phyloP scores from a whole-genome alignment of 2,888 invertebrate genomes.

The Epinotia brunnichana region DNA sequence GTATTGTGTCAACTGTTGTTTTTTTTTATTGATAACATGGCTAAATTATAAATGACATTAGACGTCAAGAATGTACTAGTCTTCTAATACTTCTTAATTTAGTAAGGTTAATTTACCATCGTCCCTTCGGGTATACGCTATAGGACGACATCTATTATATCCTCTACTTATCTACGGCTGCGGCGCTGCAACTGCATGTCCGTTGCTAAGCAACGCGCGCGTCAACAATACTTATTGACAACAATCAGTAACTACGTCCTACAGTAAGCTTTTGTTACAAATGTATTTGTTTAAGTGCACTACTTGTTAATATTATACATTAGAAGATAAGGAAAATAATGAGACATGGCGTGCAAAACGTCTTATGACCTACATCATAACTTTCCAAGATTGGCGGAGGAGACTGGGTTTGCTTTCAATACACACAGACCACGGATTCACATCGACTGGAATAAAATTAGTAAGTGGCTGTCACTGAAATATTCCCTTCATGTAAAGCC shows the following conservation, averaged over 20 bases:
- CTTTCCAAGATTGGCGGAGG: slow-evolving; percentile 87
- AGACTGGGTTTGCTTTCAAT: slow-evolving; percentile 87
- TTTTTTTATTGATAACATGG: too few species aligned
- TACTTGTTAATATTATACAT: slow-evolving; percentile 2
- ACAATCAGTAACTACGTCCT: slow-evolving; percentile 15
- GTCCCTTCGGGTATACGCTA: too few species aligned
- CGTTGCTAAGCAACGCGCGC: slow-evolving; percentile 55
- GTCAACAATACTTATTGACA: slow-evolving; percentile 49
- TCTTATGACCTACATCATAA: slow-evolving; percentile 86
- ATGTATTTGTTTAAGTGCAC: slow-evolving; percentile 18
- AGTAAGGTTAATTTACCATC: too few species aligned
- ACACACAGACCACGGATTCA: slow-evolving; percentile 83
- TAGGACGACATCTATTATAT: too few species aligned
- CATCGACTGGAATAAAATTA: slow-evolving; percentile 87
- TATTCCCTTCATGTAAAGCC: too few species aligned
- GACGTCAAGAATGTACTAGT: too few species aligned
- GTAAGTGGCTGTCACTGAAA: slow-evolving; percentile 71
- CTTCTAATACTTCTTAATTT: too few species aligned
- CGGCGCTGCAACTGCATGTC: neutral
- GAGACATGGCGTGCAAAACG: slow-evolving; percentile 72
- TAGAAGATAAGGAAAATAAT: slow-evolving; percentile 20
- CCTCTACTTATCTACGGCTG: too few species aligned
- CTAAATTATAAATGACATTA: too few species aligned
- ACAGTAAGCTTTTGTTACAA: slow-evolving; percentile 12
- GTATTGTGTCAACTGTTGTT: too few species aligned